Percentiles rank a stretch among this genome's conserved stretches.
phyloP scores from a whole-genome alignment of 2,113 vertebrate species.

The Saimiri boliviensis region DNA sequence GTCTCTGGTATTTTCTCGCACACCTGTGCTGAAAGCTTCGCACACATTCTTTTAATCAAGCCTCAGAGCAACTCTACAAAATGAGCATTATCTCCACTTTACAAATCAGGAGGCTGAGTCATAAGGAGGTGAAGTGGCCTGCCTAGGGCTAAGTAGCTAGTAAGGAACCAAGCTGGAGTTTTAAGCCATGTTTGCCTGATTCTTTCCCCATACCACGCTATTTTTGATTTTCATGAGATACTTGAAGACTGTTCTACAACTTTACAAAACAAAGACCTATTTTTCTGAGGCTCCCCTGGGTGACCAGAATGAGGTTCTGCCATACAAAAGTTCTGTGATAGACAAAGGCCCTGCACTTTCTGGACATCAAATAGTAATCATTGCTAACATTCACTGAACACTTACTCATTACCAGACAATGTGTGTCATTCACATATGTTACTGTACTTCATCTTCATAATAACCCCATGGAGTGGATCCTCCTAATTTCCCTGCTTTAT shows the following conservation, averaged over 20 bases:
- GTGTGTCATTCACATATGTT: background rate
- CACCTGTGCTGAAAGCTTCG: background rate
- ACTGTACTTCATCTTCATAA: background rate
- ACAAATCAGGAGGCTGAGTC: slow-evolving; percentile 1
- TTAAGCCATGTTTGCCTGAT: background rate
- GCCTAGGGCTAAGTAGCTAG: background rate
- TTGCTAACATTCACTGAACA: background rate
- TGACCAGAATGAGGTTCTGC: slow-evolving; percentile 13
- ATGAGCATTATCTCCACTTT: background rate
- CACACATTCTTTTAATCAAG: background rate
- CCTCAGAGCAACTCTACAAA: background rate
- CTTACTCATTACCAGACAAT: background rate
- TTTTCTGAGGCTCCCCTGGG: background rate
- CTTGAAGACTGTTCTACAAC: background rate
- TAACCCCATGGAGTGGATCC: background rate
- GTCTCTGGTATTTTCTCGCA: background rate
- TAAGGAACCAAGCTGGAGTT: background rate
- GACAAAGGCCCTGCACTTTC: background rate
- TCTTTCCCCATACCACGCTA: background rate
- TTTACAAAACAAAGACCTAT: background rate
- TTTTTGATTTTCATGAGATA: slow-evolving; percentile 30
- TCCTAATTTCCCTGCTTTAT: background rate
- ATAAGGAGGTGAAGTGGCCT: background rate
- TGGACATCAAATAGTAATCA: background rate
- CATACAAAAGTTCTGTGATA: background rate